These are phyloP conservation scores for Catocala fraxini DNA, from an alignment of 2,888 invertebrate species.

Conservation along the genomic window DNA sequence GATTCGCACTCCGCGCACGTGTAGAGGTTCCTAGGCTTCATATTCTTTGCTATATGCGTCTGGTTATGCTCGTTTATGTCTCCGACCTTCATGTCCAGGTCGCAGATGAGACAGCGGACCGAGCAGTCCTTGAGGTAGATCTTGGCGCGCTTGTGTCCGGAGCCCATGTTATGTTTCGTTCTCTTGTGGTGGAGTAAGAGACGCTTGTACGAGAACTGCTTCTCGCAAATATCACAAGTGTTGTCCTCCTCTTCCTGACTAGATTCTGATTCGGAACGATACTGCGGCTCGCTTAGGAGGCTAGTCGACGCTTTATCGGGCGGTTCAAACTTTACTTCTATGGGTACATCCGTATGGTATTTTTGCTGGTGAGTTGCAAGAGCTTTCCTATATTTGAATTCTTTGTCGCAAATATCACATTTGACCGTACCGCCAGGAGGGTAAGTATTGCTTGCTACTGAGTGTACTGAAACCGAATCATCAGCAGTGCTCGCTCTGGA, in stretches of 20 bases:
- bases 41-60: conserved; percentile 73
- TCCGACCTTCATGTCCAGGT: conserved; percentile 79
- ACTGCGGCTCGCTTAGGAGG: conserved; percentile 54
- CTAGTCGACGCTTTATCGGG: conserved; percentile 61
- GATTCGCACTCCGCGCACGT: conserved; percentile 78
- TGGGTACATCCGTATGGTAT: conserved; percentile 55
- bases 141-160: conserved; percentile 78
- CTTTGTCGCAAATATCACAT: conserved; percentile 74
- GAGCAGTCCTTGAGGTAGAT: conserved; percentile 78
- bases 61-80: conserved; percentile 80
- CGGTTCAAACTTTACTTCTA: conserved; percentile 67
- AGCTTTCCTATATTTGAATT: conserved; percentile 77
- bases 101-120: conserved; percentile 81
- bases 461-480: conserved; percentile 66
- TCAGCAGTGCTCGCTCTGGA: conserved; percentile 69
- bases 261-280: conserved; percentile 71
- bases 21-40: conserved; percentile 80
- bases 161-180: conserved; percentile 80
- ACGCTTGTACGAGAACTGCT: conserved; percentile 80
- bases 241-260: conserved; percentile 80
- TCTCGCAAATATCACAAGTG: conserved; percentile 84
- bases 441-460: conserved; percentile 57
- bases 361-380: conserved; percentile 58
- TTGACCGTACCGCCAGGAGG: conserved; percentile 44
- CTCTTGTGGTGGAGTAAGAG: conserved; percentile 77